A percentile compares a stretch with the other conserved stretches of the same genome.
phyloP scores from a whole-genome alignment of 2,888 invertebrate species.

The Leptura quadrifasciata region DNA sequence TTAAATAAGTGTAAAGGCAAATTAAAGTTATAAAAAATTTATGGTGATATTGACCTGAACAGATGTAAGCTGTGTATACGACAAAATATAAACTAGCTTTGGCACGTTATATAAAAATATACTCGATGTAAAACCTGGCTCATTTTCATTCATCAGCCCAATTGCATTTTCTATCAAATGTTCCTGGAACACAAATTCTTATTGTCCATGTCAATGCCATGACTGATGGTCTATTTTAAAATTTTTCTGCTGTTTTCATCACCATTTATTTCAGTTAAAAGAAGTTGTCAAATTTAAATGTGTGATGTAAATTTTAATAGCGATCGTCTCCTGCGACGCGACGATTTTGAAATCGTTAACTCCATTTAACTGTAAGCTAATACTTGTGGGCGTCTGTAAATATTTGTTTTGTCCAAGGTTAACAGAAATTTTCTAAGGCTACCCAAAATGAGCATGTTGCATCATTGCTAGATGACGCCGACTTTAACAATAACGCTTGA shows the following conservation, averaged over 20 bases:
- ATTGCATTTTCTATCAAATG: neutral
- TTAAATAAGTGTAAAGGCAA: neutral
- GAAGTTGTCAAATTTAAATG: neutral
- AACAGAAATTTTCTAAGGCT: neutral
- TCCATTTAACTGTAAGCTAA: neutral
- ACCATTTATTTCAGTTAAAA: too few species aligned
- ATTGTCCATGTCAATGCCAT: too few species aligned
- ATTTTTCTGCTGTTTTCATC: neutral
- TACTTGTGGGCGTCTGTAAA: conserved; percentile 29
- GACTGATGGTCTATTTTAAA: too few species aligned
- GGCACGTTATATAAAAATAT: conserved; percentile 15
- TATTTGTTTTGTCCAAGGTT: conserved; percentile 11
- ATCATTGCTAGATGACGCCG: neutral
- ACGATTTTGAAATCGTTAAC: neutral
- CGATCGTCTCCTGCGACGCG: neutral
- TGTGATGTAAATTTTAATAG: neutral
- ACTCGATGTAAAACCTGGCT: conserved; percentile 12
- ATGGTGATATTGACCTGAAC: conserved; percentile 26
- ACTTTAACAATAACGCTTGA: neutral
- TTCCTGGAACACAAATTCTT: neutral
- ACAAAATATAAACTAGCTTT: conserved; percentile 18
- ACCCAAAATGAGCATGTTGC: neutral
- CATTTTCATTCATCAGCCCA: neutral
- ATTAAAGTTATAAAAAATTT: conserved; percentile 14
- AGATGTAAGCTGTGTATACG: conserved; percentile 6